phyloP scores from a whole-genome alignment of 2,113 vertebrate species.

The Ploceus nigricollis region DNA sequence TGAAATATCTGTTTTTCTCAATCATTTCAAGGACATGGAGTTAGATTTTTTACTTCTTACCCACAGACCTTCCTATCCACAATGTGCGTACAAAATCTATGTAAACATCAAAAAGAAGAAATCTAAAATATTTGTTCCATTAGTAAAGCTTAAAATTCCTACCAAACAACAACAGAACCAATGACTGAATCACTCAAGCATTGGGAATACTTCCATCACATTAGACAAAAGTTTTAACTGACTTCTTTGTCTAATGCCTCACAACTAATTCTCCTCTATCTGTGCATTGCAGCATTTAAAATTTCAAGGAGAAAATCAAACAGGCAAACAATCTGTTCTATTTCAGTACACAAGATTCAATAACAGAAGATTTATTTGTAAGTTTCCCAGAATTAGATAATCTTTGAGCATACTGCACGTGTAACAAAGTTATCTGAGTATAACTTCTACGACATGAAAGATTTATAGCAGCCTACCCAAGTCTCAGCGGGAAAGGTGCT shows the following conservation, averaged over 20 bases:
- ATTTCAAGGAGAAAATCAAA: background rate
- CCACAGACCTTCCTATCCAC: background rate
- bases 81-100: background rate
- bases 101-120: background rate
- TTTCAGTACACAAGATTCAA: background rate
- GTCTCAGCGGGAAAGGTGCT: background rate
- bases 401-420: background rate
- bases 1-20: background rate
- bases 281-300: background rate
- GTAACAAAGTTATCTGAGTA: background rate
- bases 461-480: background rate
- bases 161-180: background rate
- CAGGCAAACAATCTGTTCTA: fast-evolving
- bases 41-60: background rate
- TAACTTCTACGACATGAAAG: background rate
- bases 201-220: background rate
- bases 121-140: background rate
- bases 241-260: background rate
- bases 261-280: background rate
- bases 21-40: background rate
- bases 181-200: background rate
- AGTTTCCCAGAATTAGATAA: background rate
- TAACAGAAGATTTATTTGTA: background rate
- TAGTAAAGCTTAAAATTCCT: background rate
- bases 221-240: background rate